Conservation (phyloP, 1,140 invertebrate genomes). For the Coptotermes formosanus region DNA sequence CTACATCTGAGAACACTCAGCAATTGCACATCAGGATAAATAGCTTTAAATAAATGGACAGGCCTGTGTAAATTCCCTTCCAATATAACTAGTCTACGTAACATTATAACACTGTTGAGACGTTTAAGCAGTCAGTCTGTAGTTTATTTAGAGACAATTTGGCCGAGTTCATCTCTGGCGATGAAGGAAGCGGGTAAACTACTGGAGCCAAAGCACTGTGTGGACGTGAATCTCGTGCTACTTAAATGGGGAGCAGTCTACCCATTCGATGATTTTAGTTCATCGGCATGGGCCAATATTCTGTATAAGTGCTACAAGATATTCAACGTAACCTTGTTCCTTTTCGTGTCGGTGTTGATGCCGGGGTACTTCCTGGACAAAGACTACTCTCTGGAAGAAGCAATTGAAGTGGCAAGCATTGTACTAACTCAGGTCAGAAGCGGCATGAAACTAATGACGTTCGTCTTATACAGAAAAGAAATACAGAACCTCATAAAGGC, state of each 20-base stretch:
- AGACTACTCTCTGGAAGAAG: background rate
- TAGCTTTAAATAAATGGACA: too few species aligned
- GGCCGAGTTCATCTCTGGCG: too few species aligned
- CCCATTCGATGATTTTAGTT: background rate
- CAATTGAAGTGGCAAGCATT: background rate
- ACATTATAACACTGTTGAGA: too few species aligned
- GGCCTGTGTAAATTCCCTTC: too few species aligned
- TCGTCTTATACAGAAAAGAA: background rate
- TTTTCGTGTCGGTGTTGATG: too few species aligned
- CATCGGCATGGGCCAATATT: background rate
- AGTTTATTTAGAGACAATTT: too few species aligned
- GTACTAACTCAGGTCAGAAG: background rate
- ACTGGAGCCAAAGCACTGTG: background rate
- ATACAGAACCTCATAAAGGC: background rate
- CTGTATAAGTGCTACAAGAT: background rate
- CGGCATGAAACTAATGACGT: background rate
- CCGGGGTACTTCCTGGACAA: background rate
- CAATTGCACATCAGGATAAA: too few species aligned
- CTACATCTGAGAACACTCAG: too few species aligned
- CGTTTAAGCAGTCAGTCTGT: too few species aligned
- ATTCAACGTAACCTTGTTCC: background rate
- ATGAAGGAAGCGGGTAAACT: too few species aligned
- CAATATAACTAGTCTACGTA: too few species aligned
- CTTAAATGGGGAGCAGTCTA: background rate
- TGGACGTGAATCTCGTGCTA: background rate